Percentiles rank a stretch among this genome's conserved stretches.
These are phyloP conservation scores for Solenodon paradoxus DNA, from an alignment of 2,113 vertebrate species.

Conservation along the genomic window DNA sequence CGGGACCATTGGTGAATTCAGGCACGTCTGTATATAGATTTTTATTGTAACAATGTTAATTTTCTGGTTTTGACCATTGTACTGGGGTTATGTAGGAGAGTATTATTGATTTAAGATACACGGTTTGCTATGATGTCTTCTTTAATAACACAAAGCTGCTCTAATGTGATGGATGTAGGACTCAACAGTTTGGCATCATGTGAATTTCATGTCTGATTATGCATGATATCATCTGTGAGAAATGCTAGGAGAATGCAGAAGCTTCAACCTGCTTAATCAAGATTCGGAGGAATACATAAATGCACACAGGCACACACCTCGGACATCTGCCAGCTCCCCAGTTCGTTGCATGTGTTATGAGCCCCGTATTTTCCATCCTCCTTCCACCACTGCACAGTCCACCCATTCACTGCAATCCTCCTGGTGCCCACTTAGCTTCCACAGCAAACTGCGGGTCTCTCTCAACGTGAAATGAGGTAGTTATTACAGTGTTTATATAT, in stretches of 20 bases:
- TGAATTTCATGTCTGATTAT: constrained; percentile 25
- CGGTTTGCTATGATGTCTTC: neutral
- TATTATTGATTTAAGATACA: neutral
- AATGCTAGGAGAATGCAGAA: neutral
- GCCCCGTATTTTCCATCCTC: neutral
- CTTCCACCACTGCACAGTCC: neutral
- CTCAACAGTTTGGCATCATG: neutral
- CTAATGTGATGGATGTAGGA: neutral
- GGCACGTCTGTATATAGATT: constrained; percentile 18
- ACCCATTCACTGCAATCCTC: neutral
- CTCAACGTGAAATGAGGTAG: neutral
- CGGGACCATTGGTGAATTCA: neutral
- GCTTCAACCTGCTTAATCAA: neutral
- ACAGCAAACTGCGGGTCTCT: neutral
- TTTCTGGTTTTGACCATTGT: constrained; percentile 41
- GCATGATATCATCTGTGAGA: constrained; percentile 5
- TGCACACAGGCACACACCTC: neutral
- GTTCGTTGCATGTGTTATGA: neutral
- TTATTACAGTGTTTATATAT: neutral
- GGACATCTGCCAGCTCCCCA: neutral
- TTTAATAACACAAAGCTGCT: neutral
- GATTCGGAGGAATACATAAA: neutral
- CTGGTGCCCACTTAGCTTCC: neutral
- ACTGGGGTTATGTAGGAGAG: neutral
- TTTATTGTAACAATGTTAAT: neutral